phyloP scores from a whole-genome alignment of 2,113 vertebrate species.

The Oophaga pumilio region DNA sequence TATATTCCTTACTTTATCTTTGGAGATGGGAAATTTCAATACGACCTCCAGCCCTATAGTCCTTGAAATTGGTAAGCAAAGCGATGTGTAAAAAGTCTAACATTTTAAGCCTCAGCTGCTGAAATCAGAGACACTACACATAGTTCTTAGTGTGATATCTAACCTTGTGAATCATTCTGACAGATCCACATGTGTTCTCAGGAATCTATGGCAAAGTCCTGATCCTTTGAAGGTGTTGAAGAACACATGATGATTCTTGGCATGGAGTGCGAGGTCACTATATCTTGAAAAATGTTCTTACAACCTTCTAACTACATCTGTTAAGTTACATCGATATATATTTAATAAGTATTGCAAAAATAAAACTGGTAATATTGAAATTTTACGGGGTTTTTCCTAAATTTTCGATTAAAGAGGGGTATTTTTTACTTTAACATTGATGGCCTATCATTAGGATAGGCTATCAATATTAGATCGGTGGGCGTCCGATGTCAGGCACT shows the following conservation, averaged over 20 bases:
- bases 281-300: neutral
- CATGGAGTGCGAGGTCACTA: neutral
- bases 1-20: neutral
- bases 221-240: neutral
- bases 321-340: too few species aligned
- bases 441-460: too few species aligned
- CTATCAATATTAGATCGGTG: too few species aligned
- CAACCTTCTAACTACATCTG: neutral
- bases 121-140: neutral
- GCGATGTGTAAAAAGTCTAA: neutral
- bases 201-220: neutral
- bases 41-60: too few species aligned
- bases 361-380: too few species aligned
- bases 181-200: conserved; percentile 3
- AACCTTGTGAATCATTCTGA: conserved; percentile 32
- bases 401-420: too few species aligned
- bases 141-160: conserved; percentile 20
- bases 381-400: too few species aligned
- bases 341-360: too few species aligned
- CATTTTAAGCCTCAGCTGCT: conserved; percentile 22
- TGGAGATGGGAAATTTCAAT: neutral
- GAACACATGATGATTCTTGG: neutral
- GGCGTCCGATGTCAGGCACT: too few species aligned
- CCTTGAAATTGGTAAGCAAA: conserved; percentile 7
- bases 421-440: too few species aligned